These are phyloP conservation scores for Melinaea menophilus DNA, from an alignment of 2,888 invertebrate species.

Conservation along the genomic window DNA sequence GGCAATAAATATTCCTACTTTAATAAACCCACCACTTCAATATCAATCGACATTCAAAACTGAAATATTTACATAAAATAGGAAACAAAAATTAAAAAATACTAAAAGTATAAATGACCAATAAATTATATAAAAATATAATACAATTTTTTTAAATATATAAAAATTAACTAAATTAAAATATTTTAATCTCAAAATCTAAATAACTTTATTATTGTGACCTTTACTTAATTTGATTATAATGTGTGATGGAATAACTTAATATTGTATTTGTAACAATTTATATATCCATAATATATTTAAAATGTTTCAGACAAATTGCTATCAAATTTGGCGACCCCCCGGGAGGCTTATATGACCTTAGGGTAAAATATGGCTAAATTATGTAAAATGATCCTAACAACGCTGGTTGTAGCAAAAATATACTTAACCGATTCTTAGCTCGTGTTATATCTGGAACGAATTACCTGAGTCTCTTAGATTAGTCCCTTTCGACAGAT, in stretches of 20 bases:
- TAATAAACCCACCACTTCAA: neutral
- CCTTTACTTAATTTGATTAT: slow-evolving; percentile 26
- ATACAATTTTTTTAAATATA: neutral
- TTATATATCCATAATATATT: slow-evolving; percentile 11
- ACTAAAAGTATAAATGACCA: neutral
- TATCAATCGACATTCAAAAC: neutral
- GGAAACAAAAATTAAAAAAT: neutral
- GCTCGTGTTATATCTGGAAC: too few species aligned
- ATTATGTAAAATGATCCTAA: slow-evolving; percentile 17
- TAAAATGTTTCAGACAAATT: slow-evolving; percentile 21
- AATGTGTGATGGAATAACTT: slow-evolving; percentile 23
- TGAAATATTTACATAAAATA: neutral
- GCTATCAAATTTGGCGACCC: slow-evolving; percentile 25
- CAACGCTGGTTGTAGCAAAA: too few species aligned
- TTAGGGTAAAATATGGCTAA: slow-evolving; percentile 21
- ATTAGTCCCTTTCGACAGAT: too few species aligned
- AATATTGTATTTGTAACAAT: slow-evolving; percentile 15
- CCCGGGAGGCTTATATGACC: slow-evolving; percentile 19
- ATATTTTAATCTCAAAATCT: slow-evolving; percentile 6
- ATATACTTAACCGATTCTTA: too few species aligned
- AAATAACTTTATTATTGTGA: slow-evolving; percentile 23
- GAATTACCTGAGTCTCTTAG: too few species aligned
- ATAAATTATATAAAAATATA: slow-evolving; percentile 4
- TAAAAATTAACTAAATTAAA: neutral
- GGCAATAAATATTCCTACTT: neutral